A percentile compares a stretch with the other conserved stretches of the same genome.
These are phyloP conservation scores for Stramonita haemastoma DNA, from an alignment of 2,888 invertebrate genomes.

Conservation along the genomic window DNA sequence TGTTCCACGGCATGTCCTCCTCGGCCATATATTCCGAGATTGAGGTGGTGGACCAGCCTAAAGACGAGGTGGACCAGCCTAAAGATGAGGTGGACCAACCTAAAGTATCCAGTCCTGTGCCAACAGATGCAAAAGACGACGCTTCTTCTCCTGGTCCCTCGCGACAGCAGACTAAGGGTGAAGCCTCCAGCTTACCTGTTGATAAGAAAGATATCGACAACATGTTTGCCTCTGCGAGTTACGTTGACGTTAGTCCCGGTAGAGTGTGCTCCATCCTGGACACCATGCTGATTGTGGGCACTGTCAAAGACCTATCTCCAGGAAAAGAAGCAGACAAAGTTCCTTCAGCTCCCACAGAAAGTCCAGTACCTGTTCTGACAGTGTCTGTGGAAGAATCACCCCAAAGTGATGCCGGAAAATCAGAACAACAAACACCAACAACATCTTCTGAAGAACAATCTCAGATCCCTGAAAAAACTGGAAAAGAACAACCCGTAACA, in stretches of 20 bases:
- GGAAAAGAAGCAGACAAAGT: background rate
- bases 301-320: background rate
- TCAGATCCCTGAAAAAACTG: background rate
- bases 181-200: background rate
- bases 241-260: slow-evolving; percentile 19
- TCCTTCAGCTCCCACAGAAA: background rate
- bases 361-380: background rate
- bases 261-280: slow-evolving; percentile 22
- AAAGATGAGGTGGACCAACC: no score
- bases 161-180: background rate
- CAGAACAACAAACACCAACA: background rate
- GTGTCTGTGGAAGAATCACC: slow-evolving; percentile 20
- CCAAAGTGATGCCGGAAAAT: background rate
- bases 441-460: background rate
- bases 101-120: background rate
- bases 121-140: background rate
- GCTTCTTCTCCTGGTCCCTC: background rate
- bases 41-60: slow-evolving; percentile 1
- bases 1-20: background rate
- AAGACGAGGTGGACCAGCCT: background rate
- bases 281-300: background rate
- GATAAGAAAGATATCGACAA: background rate
- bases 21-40: slow-evolving; percentile 31
- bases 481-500: no score
- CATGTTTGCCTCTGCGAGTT: slow-evolving; percentile 13